Evolutionary conservation across 1,140 invertebrate genomes (phyloP).

Genomic region (Chymomyza costata): DNA sequence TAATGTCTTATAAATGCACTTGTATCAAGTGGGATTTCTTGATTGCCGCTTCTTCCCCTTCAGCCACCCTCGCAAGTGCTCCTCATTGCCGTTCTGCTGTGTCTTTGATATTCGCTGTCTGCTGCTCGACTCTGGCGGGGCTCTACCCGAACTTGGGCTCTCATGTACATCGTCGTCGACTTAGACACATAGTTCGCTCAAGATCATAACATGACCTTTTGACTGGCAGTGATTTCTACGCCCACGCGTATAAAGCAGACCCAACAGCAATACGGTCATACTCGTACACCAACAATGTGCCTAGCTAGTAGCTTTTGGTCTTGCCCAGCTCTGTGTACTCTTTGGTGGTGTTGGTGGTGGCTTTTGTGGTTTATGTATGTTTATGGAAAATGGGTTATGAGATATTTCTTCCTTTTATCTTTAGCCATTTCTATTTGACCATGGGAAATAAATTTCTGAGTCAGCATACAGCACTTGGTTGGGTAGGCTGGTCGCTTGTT

Average conservation of each 20-base stretch:
- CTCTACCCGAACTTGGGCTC: conserved; percentile 32
- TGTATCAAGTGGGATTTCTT: conserved; percentile 73
- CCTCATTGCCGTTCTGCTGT: conserved; percentile 4
- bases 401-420: conserved; percentile 66
- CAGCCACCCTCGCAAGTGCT: neutral
- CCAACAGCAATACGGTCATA: conserved; percentile 41
- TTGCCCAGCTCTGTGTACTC: neutral
- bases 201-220: conserved; percentile 74
- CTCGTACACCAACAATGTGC: conserved; percentile 27
- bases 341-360: conserved; percentile 20
- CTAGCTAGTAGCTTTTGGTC: conserved; percentile 13
- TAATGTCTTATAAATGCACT: conserved; percentile 73
- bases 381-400: conserved; percentile 73
- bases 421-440: conserved; percentile 67
- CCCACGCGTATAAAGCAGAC: conserved; percentile 69
- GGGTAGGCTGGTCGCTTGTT: conserved; percentile 1
- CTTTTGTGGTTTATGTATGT: conserved; percentile 65
- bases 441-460: conserved; percentile 67
- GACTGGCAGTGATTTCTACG: conserved; percentile 73
- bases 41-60: conserved; percentile 36
- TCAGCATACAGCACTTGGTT: neutral
- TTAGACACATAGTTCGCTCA: conserved; percentile 69
- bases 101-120: conserved; percentile 18
- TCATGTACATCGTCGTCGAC: conserved; percentile 56
- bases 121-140: conserved; percentile 22